Percentiles rank a stretch among this genome's conserved stretches.
Evolutionary conservation across 2,113 vertebrate species (phyloP).

Genomic region (Engraulis encrasicolus): DNA sequence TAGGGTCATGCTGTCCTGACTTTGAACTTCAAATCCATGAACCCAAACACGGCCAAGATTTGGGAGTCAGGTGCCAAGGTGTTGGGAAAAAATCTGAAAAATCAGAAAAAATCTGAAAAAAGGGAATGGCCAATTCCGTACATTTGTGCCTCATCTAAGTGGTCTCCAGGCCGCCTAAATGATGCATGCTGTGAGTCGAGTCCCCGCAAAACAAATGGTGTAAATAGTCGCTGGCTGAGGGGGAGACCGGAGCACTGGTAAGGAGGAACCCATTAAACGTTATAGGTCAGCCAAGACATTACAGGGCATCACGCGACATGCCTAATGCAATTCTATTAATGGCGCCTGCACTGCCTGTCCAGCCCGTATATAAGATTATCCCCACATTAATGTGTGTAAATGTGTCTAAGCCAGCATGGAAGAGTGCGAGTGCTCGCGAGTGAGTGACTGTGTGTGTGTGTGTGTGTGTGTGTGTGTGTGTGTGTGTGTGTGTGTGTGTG

Average conservation of each 20-base stretch:
- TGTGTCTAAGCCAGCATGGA: not conserved
- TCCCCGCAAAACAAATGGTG: not conserved
- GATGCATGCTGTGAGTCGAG: not conserved
- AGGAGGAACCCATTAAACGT: not conserved
- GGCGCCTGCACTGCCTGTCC: not conserved
- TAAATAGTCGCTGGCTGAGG: not conserved
- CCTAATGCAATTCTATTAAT: slow-evolving; percentile 14
- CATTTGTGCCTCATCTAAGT: not conserved
- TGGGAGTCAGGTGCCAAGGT: slow-evolving; percentile 15
- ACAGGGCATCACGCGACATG: not conserved
- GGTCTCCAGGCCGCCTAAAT: not conserved
- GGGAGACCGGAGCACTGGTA: not conserved
- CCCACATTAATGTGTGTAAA: slow-evolving; percentile 1
- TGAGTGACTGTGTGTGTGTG: not conserved
- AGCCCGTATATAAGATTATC: slow-evolving; percentile 4
- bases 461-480: slow-evolving; percentile 1
- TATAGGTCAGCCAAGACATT: not conserved
- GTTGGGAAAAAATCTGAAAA: not conserved
- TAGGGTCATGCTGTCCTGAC: not conserved
- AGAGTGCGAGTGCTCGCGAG: not conserved
- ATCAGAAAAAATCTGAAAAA: not conserved
- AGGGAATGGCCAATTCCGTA: not conserved
- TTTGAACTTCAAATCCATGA: not conserved
- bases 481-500: not conserved
- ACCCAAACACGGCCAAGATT: not conserved